Evolutionary conservation across 2,888 invertebrate species (phyloP).

Genomic region (Galeopsomyia nigrocyanea): DNA sequence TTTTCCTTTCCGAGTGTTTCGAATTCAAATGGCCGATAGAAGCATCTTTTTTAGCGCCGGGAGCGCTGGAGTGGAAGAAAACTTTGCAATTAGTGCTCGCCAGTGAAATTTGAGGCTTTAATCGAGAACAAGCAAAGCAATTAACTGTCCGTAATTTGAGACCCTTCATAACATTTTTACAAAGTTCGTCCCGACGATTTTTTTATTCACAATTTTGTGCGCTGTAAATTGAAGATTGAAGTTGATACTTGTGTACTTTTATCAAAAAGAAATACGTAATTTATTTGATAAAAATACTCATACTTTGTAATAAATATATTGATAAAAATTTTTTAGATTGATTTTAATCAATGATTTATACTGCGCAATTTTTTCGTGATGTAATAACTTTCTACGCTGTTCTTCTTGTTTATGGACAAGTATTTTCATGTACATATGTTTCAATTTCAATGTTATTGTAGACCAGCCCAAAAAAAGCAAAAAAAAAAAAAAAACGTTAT

Average conservation of each 20-base stretch:
- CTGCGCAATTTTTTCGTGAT: no score
- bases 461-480: no score
- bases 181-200: constrained; percentile 53
- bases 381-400: no score
- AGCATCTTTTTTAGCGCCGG: constrained; percentile 34
- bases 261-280: no score
- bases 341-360: no score
- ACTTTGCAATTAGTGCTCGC: constrained; percentile 63
- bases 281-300: no score
- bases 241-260: not conserved
- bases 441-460: no score
- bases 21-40: constrained; percentile 41
- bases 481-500: not conserved
- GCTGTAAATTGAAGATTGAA: constrained; percentile 41
- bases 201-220: constrained; percentile 48
- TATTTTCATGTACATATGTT: no score
- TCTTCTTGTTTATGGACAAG: no score
- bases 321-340: no score
- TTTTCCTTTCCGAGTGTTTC: constrained; percentile 38
- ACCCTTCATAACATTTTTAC: constrained; percentile 66
- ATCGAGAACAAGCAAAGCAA: constrained; percentile 54
- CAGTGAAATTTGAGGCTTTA: constrained; percentile 48
- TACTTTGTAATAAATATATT: no score
- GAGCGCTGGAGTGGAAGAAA: constrained; percentile 49
- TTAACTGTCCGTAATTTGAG: constrained; percentile 63